phyloP scores from a whole-genome alignment of 2,888 invertebrate species.

The Crepidodera aurea region DNA sequence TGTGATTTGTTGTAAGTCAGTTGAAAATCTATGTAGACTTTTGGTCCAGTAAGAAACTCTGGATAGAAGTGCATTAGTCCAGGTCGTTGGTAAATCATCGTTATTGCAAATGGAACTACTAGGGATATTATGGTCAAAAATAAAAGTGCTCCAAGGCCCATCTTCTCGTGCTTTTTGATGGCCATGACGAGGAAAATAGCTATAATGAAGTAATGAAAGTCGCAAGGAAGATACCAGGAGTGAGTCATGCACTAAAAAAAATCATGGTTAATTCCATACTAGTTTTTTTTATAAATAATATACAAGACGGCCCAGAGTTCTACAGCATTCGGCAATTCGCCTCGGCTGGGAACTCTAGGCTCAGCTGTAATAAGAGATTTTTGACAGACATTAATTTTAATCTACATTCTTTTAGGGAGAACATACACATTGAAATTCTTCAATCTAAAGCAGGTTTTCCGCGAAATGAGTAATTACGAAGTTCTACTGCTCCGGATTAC shows the following conservation, averaged over 20 bases:
- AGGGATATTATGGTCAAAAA: constrained; percentile 61
- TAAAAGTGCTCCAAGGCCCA: constrained; percentile 59
- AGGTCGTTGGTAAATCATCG: constrained; percentile 63
- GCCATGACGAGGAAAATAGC: constrained; percentile 64
- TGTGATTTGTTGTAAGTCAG: constrained; percentile 69
- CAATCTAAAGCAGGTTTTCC: too few species aligned
- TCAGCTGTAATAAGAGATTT: too few species aligned
- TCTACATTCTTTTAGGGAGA: too few species aligned
- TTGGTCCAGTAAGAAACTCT: constrained; percentile 65
- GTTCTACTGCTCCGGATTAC: too few species aligned
- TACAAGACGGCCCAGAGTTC: too few species aligned
- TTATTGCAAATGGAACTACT: constrained; percentile 65
- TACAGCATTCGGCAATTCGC: too few species aligned
- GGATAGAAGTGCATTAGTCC: constrained; percentile 67
- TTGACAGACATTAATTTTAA: too few species aligned
- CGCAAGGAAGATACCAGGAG: constrained; percentile 76
- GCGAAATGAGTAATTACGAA: too few species aligned
- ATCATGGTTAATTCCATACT: too few species aligned
- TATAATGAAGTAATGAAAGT: constrained; percentile 73
- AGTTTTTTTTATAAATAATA: too few species aligned
- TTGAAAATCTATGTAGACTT: constrained; percentile 64
- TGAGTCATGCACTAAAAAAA: constrained; percentile 70
- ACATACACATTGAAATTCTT: too few species aligned
- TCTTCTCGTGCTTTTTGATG: constrained; percentile 59
- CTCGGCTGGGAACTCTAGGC: too few species aligned